Conservation (phyloP, 2,888 invertebrate genomes). For the Papilio demoleus region DNA sequence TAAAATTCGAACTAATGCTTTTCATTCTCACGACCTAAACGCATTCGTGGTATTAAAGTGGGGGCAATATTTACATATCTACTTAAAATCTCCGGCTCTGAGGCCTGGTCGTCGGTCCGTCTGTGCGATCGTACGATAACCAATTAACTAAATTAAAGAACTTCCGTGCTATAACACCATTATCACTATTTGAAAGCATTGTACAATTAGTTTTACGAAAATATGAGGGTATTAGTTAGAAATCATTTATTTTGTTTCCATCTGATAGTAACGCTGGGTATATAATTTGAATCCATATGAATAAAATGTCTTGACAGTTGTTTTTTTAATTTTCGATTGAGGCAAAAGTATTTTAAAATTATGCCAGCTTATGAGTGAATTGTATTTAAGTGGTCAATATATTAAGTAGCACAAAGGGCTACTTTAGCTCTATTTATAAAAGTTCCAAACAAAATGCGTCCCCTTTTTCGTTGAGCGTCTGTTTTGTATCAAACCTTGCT, state of each 20-base stretch:
- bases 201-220: slow-evolving; percentile 8
- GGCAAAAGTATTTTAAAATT: neutral
- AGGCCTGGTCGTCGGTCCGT: slow-evolving; percentile 31
- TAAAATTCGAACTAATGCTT: neutral
- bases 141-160: slow-evolving; percentile 53
- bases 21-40: slow-evolving; percentile 21
- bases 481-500: slow-evolving; percentile 68
- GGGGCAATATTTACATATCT: slow-evolving; percentile 32
- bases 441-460: slow-evolving; percentile 70
- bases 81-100: slow-evolving; percentile 24
- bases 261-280: too few relatives aligned
- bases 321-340: neutral
- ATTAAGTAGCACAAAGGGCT: slow-evolving; percentile 55
- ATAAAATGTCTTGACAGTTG: neutral
- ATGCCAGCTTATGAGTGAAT: neutral
- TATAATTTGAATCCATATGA: neutral
- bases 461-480: slow-evolving; percentile 63
- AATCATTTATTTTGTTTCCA: neutral
- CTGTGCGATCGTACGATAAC: slow-evolving; percentile 51
- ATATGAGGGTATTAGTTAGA: neutral
- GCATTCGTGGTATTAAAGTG: slow-evolving; percentile 26
- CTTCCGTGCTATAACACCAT: slow-evolving; percentile 51
- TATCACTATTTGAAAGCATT: slow-evolving; percentile 29
- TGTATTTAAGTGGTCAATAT: slow-evolving; percentile 14
- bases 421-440: slow-evolving; percentile 71